phyloP scores from a whole-genome alignment of 2,888 invertebrate species.

The Drosophila robusta region DNA sequence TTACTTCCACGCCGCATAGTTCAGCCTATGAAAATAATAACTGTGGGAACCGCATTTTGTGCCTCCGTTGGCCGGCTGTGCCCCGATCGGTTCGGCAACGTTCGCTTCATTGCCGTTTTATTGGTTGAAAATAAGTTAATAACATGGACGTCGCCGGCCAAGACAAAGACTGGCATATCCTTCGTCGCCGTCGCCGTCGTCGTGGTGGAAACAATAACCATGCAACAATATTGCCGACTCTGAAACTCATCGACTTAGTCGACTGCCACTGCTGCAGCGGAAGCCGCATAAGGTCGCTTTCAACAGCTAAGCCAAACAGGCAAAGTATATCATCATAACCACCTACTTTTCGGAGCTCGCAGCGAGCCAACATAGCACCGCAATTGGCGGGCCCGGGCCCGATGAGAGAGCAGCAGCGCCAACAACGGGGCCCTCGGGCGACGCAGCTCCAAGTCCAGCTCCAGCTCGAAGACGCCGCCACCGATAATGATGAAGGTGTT shows the following conservation, averaged over 20 bases:
- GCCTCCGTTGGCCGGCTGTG: slow-evolving; percentile 42
- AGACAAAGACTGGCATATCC: slow-evolving; percentile 40
- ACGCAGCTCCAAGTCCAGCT: slow-evolving; percentile 18
- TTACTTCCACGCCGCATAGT: slow-evolving; percentile 74
- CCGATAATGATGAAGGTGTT: slow-evolving; percentile 80
- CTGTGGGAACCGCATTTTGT: slow-evolving; percentile 78
- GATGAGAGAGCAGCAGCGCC: slow-evolving; percentile 67
- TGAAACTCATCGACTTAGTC: slow-evolving; percentile 33
- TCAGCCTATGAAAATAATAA: slow-evolving; percentile 81
- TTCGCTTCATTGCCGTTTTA: slow-evolving; percentile 80
- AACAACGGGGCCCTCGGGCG: slow-evolving; percentile 56
- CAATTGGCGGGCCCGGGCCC: slow-evolving; percentile 51
- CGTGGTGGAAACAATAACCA: slow-evolving; percentile 56
- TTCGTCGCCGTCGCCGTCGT: slow-evolving; percentile 37
- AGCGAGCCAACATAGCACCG: slow-evolving; percentile 32
- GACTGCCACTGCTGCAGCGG: slow-evolving; percentile 51
- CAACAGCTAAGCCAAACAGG: slow-evolving; percentile 70
- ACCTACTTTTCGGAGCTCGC: slow-evolving; percentile 77
- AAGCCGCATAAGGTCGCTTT: slow-evolving; percentile 72
- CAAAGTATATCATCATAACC: slow-evolving; percentile 83
- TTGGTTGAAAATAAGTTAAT: slow-evolving; percentile 83
- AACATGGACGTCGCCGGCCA: slow-evolving; percentile 76
- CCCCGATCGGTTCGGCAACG: slow-evolving; percentile 33
- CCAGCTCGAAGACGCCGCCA: slow-evolving; percentile 46
- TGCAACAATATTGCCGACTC: slow-evolving; percentile 77